Base-by-base conservation (phyloP, 2,113 vertebrate genomes). In the Labeo catla region DNA sequence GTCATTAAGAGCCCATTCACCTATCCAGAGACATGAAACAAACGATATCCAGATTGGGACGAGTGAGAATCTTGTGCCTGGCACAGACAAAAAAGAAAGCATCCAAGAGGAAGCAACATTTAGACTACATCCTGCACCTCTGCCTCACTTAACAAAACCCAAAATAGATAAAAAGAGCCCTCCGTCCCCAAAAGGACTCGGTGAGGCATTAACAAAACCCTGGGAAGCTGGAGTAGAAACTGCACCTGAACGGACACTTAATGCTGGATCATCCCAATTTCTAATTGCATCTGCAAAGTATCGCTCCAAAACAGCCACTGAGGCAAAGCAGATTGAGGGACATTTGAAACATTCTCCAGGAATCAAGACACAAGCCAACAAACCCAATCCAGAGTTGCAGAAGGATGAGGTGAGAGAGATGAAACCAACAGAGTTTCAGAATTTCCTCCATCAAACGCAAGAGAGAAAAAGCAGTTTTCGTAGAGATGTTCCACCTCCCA, bases 271-370 rank as follows among this genome's bases (percentile, higher is more conserved):
- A 15, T 89, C 90, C 11, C 88, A 70, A 65, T 96, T 96, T 93
- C 96, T 93, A 0, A 92, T 96, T 70, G 94, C 95, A 3, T 95
- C 95, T 4, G 92, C 94, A 19, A 73, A 90, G 68, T 92, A 92
- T 8, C 94, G 95, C 57, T 90, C 94, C 8, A 93, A 88, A 39
- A 63, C 43, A 8, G 84, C 66, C 12, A 73, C 47, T 1, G 86
- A 89, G 59, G 54, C 45, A 10, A 86, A 86, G n/a, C 76, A 82
- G 28, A 76, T 85, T 28, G 84, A 92, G 9, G 88, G 84, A 52
- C 91, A 88, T 28, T 91, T 88, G 28, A 93, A 93, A 84, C 87
- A 43, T 61, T n/a, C 89, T 12, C 88, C 88, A 4, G 54, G 7
- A 16, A 59, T 59, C 19, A 89, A 81, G 49, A 36, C 10, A 13